Conservation (phyloP, 2,113 vertebrate genomes). For the Gallinago paraguaiae region DNA sequence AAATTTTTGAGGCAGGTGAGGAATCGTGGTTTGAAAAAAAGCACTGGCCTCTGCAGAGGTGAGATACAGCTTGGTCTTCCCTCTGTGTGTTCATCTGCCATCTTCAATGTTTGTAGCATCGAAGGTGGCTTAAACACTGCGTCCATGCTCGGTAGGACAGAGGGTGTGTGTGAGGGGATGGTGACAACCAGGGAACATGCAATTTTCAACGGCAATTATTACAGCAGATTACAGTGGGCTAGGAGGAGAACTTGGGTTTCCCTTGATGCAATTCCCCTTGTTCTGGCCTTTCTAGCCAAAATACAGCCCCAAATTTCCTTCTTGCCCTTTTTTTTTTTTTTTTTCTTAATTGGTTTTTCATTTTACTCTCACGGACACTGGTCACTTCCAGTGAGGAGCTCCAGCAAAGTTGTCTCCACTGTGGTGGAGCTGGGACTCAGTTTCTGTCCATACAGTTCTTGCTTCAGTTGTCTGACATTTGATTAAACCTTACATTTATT, state of each 20-base stretch:
- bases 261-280: neutral
- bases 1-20: neutral
- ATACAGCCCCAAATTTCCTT: neutral
- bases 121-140: neutral
- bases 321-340: neutral
- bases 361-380: neutral
- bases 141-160: accelerated
- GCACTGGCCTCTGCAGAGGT: neutral
- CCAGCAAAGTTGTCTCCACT: neutral
- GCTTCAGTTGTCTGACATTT: neutral
- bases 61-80: neutral
- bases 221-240: accelerated
- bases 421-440: neutral
- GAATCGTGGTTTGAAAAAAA: neutral
- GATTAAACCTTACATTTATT: neutral
- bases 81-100: neutral
- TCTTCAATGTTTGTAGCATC: neutral
- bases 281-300: neutral
- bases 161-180: neutral
- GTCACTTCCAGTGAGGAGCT: neutral
- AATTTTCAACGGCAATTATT: neutral
- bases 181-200: neutral
- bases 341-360: neutral
- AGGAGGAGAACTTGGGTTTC: neutral
- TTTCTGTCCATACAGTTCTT: neutral